These are phyloP conservation scores for Papilio dardanus DNA, from an alignment of 1,140 invertebrate species.

Conservation along the genomic window DNA sequence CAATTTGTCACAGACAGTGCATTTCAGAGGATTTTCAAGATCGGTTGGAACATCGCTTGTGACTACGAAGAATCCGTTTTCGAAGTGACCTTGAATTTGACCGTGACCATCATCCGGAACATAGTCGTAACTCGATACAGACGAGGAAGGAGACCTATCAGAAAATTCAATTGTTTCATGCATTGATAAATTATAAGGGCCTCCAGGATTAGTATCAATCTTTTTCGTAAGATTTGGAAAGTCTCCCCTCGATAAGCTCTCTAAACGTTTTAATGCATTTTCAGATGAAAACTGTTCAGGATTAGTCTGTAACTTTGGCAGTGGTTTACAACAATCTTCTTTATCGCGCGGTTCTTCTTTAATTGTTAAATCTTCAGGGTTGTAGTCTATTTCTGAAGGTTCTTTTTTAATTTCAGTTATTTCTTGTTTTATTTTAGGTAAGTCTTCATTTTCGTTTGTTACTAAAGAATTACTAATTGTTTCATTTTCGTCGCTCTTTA, in stretches of 20 bases:
- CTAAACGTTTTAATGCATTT: constrained; percentile 90
- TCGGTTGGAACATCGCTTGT: constrained; percentile 92
- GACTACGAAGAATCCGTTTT: constrained; percentile 88
- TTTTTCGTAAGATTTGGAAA: constrained; percentile 83
- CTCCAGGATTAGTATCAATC: constrained; percentile 54
- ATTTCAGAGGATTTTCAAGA: constrained; percentile 90
- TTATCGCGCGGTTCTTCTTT: constrained; percentile 62
- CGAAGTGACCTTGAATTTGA: constrained; percentile 87
- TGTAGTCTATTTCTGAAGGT: constrained; percentile 53
- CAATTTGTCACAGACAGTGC: constrained; percentile 95
- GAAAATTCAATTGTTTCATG: constrained; percentile 80
- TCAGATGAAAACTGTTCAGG: constrained; percentile 72
- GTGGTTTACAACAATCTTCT: constrained; percentile 47
- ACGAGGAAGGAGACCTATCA: constrained; percentile 83
- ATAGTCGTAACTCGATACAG: constrained; percentile 84
- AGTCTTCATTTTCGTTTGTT: constrained; percentile 44
- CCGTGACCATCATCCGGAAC: constrained; percentile 83
- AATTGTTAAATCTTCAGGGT: constrained; percentile 62
- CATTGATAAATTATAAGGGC: constrained; percentile 67
- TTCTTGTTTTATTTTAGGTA: constrained; percentile 60
- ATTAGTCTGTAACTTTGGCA: constrained; percentile 49
- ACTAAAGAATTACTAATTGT: constrained; percentile 40
- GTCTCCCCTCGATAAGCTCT: constrained; percentile 91
- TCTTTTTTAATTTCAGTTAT: constrained; percentile 59
- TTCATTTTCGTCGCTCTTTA: constrained; percentile 63